Evolutionary conservation across 1,140 invertebrate genomes (phyloP), one percentile per base, ranked within the genome.

Genomic region (Samia ricini): DNA sequence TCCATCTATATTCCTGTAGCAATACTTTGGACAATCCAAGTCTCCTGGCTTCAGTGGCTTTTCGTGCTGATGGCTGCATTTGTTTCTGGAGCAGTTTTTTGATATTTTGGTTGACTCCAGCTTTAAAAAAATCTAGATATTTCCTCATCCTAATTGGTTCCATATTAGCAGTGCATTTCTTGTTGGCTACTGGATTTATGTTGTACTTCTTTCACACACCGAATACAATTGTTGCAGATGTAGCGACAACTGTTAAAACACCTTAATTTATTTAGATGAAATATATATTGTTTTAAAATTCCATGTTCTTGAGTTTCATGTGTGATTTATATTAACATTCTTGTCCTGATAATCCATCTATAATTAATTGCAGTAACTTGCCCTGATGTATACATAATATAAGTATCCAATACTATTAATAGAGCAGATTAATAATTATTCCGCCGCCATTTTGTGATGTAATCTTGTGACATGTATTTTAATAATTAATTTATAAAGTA

Each of bases 1-100:
- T 94, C 96, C 29, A 97, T 99, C 68, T 99, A 98, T 82, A 94
- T 99, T 74, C 98, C 98, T 7, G 95, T 98, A 4, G 96, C 97
- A n/a, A 94, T 99, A 72, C 88, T 99, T 5, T 99, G 97, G 97
- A 94, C 97, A 0, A 96, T 99, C 66, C 94, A 95, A 88, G 92
- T 98, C 7, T 91, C 90, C 4, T 94, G 95, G 92, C 91, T 99
- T 18, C 97, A 98, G 76, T 99, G 98, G 97, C 72, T 95, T 22
- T 91, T 99, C 48, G 96, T 98, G 0, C 86, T 96, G 49, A 86
- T 95, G 63, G 96, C 96, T 2, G 94, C 96, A 15, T 83, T 94
- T 24, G 83, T 98, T 4, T 98, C 97, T 24, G 97, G 98, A 21
- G 93, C 94, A 42, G 97, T 98, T 20, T n/a, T n/a, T 91, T 99